Conservation (phyloP, 2,888 invertebrate species). For the Synergus umbraculus region DNA sequence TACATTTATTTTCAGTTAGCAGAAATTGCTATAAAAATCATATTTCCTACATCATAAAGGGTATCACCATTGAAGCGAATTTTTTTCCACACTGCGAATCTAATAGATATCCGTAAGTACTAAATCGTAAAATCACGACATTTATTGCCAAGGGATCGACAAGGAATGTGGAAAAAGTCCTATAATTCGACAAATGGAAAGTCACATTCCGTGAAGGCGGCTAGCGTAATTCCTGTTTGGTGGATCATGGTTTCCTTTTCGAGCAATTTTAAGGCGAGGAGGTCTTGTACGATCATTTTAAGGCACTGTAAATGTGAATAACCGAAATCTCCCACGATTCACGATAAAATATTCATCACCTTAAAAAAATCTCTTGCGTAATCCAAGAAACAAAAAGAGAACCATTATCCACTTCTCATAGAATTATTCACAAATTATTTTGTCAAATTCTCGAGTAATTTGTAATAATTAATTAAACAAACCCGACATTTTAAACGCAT, state of each 20-base stretch:
- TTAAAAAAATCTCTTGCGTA: not conserved
- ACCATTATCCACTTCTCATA: too few relatives aligned
- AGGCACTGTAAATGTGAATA: not conserved
- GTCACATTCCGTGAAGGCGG: slow-evolving; percentile 20
- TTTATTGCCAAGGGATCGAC: not conserved
- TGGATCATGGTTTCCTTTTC: slow-evolving; percentile 9
- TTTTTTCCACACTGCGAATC: slow-evolving; percentile 3
- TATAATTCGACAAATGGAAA: slow-evolving; percentile 15
- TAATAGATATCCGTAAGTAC: not conserved
- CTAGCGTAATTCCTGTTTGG: slow-evolving; percentile 12
- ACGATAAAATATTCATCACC: not conserved
- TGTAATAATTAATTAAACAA: too few relatives aligned
- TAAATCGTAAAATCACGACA: slow-evolving; percentile 19
- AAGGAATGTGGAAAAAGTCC: slow-evolving; percentile 26
- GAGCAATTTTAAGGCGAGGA: slow-evolving; percentile 22
- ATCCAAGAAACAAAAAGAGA: too few relatives aligned
- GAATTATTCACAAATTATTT: too few relatives aligned
- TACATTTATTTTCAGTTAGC: not conserved
- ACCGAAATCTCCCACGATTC: not conserved
- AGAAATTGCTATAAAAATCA: not conserved
- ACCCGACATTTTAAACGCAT: too few relatives aligned
- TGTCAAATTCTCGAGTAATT: too few relatives aligned
- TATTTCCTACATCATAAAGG: too few relatives aligned
- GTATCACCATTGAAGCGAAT: not conserved
- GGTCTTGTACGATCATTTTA: not conserved